These are phyloP conservation scores for Leptobrachium leishanense DNA, from an alignment of 2,113 vertebrate species.

Conservation along the genomic window DNA sequence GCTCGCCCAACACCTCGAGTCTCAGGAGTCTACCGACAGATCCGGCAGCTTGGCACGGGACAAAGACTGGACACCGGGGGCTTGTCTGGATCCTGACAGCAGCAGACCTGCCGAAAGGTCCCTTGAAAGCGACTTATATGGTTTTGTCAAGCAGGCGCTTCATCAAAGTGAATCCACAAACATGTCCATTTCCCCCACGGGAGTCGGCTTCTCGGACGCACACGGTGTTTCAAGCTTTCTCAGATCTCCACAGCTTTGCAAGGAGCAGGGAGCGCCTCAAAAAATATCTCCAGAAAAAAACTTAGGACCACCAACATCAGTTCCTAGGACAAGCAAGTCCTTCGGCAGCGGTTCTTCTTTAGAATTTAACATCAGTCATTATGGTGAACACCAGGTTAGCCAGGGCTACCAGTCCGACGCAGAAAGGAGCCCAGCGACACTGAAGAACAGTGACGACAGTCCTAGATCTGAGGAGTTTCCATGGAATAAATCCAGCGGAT, in stretches of 20 bases:
- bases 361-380: neutral
- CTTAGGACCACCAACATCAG: rapidly evolving
- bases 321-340: rapidly evolving
- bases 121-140: constrained; percentile 48
- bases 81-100: constrained; percentile 25
- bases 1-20: neutral
- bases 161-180: neutral
- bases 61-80: constrained; percentile 1
- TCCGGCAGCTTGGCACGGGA: neutral
- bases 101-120: constrained; percentile 20
- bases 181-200: constrained; percentile 1
- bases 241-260: neutral
- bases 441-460: neutral
- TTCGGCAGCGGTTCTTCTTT: neutral
- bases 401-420: constrained; percentile 17
- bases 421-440: constrained; percentile 9
- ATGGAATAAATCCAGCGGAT: neutral
- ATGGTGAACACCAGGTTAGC: neutral
- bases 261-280: neutral
- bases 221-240: constrained; percentile 33
- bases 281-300: constrained; percentile 14
- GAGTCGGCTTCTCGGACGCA: constrained; percentile 13
- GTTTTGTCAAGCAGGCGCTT: constrained; percentile 14
- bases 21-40: neutral
- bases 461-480: neutral